These are phyloP conservation scores for Colinus virginianus DNA, from an alignment of 2,113 vertebrate genomes.

Conservation along the genomic window DNA sequence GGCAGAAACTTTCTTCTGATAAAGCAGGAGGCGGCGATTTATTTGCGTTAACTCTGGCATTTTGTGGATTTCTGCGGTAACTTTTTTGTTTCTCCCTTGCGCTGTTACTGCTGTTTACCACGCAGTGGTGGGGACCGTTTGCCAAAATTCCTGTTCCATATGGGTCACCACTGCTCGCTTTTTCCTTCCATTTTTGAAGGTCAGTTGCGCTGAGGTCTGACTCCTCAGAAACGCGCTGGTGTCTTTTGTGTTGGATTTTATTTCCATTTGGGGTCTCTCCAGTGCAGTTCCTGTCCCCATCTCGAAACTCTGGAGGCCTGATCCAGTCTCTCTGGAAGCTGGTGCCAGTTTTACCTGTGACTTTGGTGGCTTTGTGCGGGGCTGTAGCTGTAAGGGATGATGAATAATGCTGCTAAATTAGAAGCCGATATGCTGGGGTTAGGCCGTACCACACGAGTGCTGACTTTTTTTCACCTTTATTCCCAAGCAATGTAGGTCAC, in stretches of 20 bases:
- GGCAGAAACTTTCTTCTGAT: constrained; percentile 26
- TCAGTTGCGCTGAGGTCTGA: not conserved
- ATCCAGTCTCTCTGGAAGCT: not conserved
- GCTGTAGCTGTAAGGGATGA: not conserved
- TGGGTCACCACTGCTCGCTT: not conserved
- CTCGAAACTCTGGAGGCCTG: not conserved
- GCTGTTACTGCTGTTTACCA: not conserved
- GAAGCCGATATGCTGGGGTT: not conserved
- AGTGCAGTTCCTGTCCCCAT: not conserved
- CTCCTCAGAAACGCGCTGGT: not conserved
- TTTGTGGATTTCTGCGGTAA: not conserved
- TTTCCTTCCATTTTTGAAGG: constrained; percentile 44
- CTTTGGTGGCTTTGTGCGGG: not conserved
- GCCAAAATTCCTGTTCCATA: not conserved
- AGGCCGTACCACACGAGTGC: not conserved
- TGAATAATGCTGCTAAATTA: constrained; percentile 17
- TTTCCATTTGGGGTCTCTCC: not conserved
- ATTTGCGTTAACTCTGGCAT: not conserved
- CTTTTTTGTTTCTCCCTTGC: not conserved
- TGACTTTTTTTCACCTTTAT: constrained; percentile 49
- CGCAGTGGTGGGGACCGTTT: not conserved
- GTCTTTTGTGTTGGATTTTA: not conserved
- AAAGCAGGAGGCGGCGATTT: not conserved
- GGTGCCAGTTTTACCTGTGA: not conserved
- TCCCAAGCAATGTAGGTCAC: constrained; percentile 25